Percentiles rank a stretch among this genome's conserved stretches.
These are phyloP conservation scores for Neoarius graeffei DNA, from an alignment of 2,113 vertebrate genomes.

Conservation along the genomic window DNA sequence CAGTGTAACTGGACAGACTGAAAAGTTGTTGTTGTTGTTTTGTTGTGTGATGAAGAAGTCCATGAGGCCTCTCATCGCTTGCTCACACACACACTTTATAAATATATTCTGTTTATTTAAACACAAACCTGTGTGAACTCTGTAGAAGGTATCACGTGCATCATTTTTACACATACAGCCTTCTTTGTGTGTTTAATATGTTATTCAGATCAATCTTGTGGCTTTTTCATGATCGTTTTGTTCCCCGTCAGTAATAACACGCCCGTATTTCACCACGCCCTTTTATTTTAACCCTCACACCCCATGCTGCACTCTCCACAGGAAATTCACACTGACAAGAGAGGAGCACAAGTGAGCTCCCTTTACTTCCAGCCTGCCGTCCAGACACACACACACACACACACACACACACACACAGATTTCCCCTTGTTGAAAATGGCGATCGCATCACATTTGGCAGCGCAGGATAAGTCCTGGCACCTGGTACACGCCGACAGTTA, in stretches of 20 bases:
- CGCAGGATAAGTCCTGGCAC: constrained; percentile 45
- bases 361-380: constrained; percentile 13
- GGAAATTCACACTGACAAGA: constrained; percentile 13
- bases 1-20: background rate
- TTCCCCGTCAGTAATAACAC: background rate
- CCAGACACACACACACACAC: background rate
- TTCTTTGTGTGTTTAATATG: background rate
- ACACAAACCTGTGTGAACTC: background rate
- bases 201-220: background rate
- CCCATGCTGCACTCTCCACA: background rate
- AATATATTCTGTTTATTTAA: background rate
- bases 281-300: constrained; percentile 21
- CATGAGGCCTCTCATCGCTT: too few species aligned
- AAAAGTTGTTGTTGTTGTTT: background rate
- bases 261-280: constrained; percentile 26
- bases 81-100: background rate
- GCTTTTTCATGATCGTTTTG: background rate
- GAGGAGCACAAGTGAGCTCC: constrained; percentile 9
- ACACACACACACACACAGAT: background rate
- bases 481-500: constrained; percentile 51
- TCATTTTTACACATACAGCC: background rate
- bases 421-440: constrained; percentile 13
- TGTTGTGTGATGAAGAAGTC: background rate
- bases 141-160: background rate
- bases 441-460: constrained; percentile 42